Percentiles rank a stretch among this genome's conserved stretches.
These are phyloP conservation scores for Podargus strigoides DNA, from an alignment of 2,797 vertebrate genomes.

Conservation along the genomic window DNA sequence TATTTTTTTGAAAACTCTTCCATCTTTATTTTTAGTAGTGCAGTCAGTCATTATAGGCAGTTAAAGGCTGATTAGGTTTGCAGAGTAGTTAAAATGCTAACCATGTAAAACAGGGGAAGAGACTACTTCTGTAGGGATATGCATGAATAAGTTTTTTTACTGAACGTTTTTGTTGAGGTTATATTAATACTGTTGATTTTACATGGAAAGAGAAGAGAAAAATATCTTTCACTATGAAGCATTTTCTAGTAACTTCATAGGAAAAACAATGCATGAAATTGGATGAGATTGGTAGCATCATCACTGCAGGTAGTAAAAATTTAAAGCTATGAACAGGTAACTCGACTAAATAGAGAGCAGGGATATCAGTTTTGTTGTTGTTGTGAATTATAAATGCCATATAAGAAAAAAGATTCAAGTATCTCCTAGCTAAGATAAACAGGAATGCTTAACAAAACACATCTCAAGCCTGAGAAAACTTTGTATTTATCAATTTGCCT, in stretches of 20 bases:
- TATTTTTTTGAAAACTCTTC: slow-evolving; percentile 17
- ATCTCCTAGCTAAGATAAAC: not conserved
- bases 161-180: not conserved
- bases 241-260: not conserved
- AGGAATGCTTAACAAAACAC: not conserved
- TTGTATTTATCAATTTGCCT: not conserved
- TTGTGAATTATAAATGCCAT: not conserved
- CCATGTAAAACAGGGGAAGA: not conserved
- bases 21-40: slow-evolving; percentile 57
- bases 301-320: not conserved
- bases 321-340: not conserved
- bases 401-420: not conserved
- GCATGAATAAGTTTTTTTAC: not conserved
- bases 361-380: not conserved
- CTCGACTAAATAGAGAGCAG: not conserved
- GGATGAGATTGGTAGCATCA: not conserved
- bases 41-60: slow-evolving; percentile 39
- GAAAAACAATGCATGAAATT: not conserved
- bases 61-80: slow-evolving; percentile 59
- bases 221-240: not conserved
- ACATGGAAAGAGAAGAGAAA: not conserved
- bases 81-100: slow-evolving; percentile 52
- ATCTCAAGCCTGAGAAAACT: not conserved
- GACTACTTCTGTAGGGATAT: not conserved
- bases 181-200: not conserved